Conservation (phyloP, 2,888 invertebrate species). For the Caenorhabditis sinica region DNA sequence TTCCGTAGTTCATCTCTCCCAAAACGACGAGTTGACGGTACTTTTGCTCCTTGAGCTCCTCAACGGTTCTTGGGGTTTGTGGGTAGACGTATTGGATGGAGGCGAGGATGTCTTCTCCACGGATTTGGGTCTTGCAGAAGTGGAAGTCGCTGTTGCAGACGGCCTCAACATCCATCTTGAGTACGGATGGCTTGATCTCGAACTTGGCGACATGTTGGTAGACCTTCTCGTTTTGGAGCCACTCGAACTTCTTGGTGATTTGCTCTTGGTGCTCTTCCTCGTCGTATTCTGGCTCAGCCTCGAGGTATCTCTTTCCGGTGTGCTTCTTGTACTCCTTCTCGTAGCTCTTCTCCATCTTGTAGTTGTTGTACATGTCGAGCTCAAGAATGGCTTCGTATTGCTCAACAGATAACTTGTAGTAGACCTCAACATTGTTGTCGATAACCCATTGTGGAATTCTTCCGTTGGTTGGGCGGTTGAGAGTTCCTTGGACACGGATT, state of each 20-base stretch:
- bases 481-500: slow-evolving; percentile 61
- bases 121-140: slow-evolving; percentile 68
- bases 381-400: slow-evolving; percentile 60
- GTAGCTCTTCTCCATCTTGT: slow-evolving; percentile 59
- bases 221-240: slow-evolving; percentile 68
- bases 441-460: slow-evolving; percentile 60
- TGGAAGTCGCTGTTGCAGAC: slow-evolving; percentile 67
- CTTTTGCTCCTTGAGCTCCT: slow-evolving; percentile 67
- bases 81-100: slow-evolving; percentile 67
- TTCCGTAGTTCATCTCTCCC: slow-evolving; percentile 59
- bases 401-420: slow-evolving; percentile 55
- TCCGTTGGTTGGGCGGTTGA: slow-evolving; percentile 56
- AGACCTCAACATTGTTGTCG: slow-evolving; percentile 67
- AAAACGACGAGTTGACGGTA: slow-evolving; percentile 67
- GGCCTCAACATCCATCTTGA: slow-evolving; percentile 61
- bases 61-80: slow-evolving; percentile 59
- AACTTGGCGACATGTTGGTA: slow-evolving; percentile 66
- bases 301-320: slow-evolving; percentile 53
- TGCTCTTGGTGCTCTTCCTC: slow-evolving; percentile 60
- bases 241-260: slow-evolving; percentile 63
- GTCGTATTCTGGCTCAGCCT: slow-evolving; percentile 64
- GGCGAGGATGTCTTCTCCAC: slow-evolving; percentile 62
- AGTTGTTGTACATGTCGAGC: slow-evolving; percentile 64
- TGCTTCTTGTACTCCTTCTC: slow-evolving; percentile 63
- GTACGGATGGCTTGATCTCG: slow-evolving; percentile 62